phyloP scores from a whole-genome alignment of 2,113 vertebrate genomes.

The Tragelaphus strepsiceros region DNA sequence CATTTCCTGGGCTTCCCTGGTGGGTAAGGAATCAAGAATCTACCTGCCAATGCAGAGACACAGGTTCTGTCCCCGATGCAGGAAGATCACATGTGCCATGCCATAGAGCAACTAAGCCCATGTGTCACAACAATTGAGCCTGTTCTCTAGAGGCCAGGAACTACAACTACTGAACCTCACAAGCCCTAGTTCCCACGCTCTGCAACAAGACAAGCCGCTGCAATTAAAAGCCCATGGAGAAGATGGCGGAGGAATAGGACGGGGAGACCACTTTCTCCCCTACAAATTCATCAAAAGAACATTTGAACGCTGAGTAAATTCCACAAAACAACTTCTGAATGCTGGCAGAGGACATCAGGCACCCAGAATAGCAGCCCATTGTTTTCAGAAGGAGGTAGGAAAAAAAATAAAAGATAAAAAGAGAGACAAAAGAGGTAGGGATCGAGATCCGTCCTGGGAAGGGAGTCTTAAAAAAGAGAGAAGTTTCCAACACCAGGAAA shows the following conservation, averaged over 20 bases:
- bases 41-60: not conserved
- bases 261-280: too few species aligned
- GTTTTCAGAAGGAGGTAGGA: too few species aligned
- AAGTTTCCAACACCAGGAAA: too few species aligned
- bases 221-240: not conserved
- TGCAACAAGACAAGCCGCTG: not conserved
- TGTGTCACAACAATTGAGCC: not conserved
- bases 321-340: too few species aligned
- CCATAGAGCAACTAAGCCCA: not conserved
- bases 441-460: too few species aligned
- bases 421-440: too few species aligned
- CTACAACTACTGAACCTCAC: not conserved
- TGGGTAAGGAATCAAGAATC: not conserved
- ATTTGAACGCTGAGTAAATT: too few species aligned
- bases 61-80: not conserved
- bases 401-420: too few species aligned
- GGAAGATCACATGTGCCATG: not conserved
- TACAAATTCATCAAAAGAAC: too few species aligned
- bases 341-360: too few species aligned
- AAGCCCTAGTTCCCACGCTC: not conserved
- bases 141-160: not conserved
- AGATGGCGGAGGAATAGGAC: accelerated
- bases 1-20: not conserved
- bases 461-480: too few species aligned
- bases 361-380: too few species aligned